Base-by-base conservation (phyloP, 2,113 vertebrate genomes). In the Plotosus lineatus region DNA sequence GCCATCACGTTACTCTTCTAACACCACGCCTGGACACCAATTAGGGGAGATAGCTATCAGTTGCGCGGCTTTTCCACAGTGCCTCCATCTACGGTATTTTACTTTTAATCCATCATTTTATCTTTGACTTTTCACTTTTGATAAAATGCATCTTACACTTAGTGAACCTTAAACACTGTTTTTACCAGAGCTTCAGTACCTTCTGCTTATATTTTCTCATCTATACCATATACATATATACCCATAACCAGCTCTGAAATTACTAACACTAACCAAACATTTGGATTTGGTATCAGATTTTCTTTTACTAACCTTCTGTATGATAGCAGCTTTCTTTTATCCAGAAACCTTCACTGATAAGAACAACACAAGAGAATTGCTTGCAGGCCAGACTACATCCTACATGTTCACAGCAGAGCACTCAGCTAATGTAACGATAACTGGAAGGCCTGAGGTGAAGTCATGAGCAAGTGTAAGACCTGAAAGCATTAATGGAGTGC, bases 351-450 rank as follows among this genome's bases (percentile, higher is more conserved):
- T 63, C 65, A n/a, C 63, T 12, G 50, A 83, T 76, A 50, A 28
- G 51, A 53, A 42, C 36, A 14, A 26, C 21, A 75, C 31, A 12
- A 65, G 58, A 71, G 40, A 40, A 73, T 40, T 44, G 80, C 28
- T 76, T 38, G 36, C 38, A 50, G 48, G 42, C 11, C 60, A 19
- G 48, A 33, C 36, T 56, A 4, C 78, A 61, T 55, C 42, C 17
- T 26, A 26, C 55, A 56, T 42, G 46, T 40, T n/a, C 44, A 79
- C 60, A 75, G 40, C 46, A 82, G 65, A 75, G 84, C 69, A 81
- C 74, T 88, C 85, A 77, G 63, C 83, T 88, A 91, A 91, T 90
- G 86, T 83, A 86, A 65, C 53, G 23, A 73, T 79, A 60, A 79
- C 83, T 84, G 69, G 53, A 40, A 80, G 85, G 68, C 28, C 38